Conservation (phyloP, 2,797 vertebrate species). For the Pseudochaenichthys georgianus region DNA sequence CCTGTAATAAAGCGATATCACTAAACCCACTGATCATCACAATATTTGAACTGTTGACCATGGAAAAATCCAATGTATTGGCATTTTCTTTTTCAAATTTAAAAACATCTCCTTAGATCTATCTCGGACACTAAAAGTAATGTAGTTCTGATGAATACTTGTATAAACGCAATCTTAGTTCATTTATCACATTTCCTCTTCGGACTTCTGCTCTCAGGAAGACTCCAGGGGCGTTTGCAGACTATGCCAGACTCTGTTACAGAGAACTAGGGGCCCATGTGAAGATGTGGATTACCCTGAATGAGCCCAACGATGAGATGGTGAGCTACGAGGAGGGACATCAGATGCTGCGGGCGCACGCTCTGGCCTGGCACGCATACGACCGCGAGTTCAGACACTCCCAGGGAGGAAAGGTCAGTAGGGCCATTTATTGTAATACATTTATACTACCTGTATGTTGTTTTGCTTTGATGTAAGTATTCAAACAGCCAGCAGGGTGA, state of each 20-base stretch:
- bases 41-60: slow-evolving; percentile 11
- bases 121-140: neutral
- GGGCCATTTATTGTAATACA: neutral
- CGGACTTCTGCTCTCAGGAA: slow-evolving; percentile 53
- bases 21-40: slow-evolving; percentile 1
- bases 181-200: neutral
- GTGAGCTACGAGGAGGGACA: slow-evolving; percentile 90
- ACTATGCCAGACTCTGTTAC: slow-evolving; percentile 93
- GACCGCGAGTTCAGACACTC: slow-evolving; percentile 87
- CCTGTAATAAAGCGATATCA: slow-evolving; percentile 8
- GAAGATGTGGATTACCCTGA: slow-evolving; percentile 96
- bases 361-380: slow-evolving; percentile 90
- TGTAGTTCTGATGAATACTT: neutral
- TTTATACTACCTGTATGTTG: neutral
- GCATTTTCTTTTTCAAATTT: slow-evolving; percentile 7
- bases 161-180: neutral
- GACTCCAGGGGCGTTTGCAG: slow-evolving; percentile 88
- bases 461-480: neutral
- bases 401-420: slow-evolving; percentile 89
- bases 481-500: neutral
- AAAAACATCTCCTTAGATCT: no score
- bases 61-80: neutral
- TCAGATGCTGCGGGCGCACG: slow-evolving; percentile 93
- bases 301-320: slow-evolving; percentile 90
- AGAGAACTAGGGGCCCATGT: slow-evolving; percentile 89